These are phyloP conservation scores for Drosophila parthenogenetica DNA, from an alignment of 2,888 invertebrate genomes.

Conservation along the genomic window DNA sequence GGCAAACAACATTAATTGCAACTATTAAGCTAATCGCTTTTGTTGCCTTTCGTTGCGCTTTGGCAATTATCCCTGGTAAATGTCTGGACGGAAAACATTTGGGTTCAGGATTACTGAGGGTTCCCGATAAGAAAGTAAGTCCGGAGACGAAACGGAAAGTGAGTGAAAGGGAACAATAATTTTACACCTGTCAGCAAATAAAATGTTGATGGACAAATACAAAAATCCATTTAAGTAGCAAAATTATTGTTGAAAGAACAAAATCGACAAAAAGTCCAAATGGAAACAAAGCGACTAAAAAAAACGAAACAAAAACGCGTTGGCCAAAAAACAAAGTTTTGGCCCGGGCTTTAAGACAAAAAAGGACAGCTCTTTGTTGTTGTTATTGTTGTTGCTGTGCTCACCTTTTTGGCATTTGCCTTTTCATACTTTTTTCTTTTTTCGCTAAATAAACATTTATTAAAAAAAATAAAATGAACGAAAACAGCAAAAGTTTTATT, in stretches of 20 bases:
- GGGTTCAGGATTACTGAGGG: conserved; percentile 7
- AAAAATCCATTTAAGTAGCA: conserved; percentile 75
- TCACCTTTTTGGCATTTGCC: conserved; percentile 66
- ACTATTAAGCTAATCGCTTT: conserved; percentile 75
- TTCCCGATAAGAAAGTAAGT: conserved; percentile 12
- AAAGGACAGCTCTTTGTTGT: conserved; percentile 55
- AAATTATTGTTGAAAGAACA: conserved; percentile 72
- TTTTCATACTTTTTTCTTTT: conserved; percentile 30
- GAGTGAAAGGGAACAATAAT: conserved; percentile 47
- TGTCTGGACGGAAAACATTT: conserved; percentile 23
- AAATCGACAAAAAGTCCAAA: conserved; percentile 37
- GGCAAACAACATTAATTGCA: conserved; percentile 64
- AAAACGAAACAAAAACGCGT: conserved; percentile 41
- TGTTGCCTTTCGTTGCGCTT: conserved; percentile 45
- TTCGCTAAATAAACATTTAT: conserved; percentile 77
- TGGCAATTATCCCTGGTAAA: conserved; percentile 66
- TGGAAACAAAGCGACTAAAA: conserved; percentile 20
- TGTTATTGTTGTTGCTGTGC: conserved; percentile 29
- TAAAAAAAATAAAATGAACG: conserved; percentile 43
- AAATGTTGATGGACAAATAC: conserved; percentile 76
- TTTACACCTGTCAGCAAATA: conserved; percentile 80
- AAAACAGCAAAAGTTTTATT: conserved; percentile 73
- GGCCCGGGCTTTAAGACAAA: conserved; percentile 66
- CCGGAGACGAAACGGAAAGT: neutral
- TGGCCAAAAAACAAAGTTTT: conserved; percentile 30